Percentiles rank a stretch among this genome's conserved stretches.
Evolutionary conservation across 2,797 vertebrate genomes (phyloP).

Genomic region (Sebastes vulpes): DNA sequence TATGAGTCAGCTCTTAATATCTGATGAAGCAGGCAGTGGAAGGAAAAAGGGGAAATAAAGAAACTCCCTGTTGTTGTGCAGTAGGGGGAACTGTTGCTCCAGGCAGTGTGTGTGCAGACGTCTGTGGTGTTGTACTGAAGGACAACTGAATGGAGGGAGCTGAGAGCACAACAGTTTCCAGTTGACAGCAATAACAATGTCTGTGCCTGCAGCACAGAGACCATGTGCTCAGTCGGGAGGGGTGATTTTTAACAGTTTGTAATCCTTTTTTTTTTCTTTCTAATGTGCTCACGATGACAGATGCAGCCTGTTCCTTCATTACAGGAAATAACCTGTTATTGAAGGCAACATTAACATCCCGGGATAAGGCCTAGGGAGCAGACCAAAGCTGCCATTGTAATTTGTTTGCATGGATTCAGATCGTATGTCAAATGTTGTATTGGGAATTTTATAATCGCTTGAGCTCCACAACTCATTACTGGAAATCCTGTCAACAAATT

Average conservation of each 20-base stretch:
- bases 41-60: neutral
- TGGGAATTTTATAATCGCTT: constrained; percentile 57
- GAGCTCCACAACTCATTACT: constrained; percentile 59
- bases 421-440: constrained; percentile 48
- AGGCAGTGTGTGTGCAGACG: constrained; percentile 22
- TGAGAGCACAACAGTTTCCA: constrained; percentile 48
- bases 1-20: constrained; percentile 75
- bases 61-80: constrained; percentile 28
- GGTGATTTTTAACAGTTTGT: constrained; percentile 47
- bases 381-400: constrained; percentile 20
- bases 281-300: constrained; percentile 45
- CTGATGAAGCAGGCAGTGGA: constrained; percentile 12
- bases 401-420: constrained; percentile 49
- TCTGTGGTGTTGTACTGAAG: constrained; percentile 3
- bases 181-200: constrained; percentile 76
- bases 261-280: constrained; percentile 47
- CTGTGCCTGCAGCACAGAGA: constrained; percentile 57
- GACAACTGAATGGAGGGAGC: constrained; percentile 54
- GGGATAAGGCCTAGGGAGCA: neutral
- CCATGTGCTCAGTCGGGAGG: constrained; percentile 46
- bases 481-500: constrained; percentile 68
- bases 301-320: constrained; percentile 51
- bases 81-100: constrained; percentile 85
- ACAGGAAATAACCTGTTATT: constrained; percentile 51
- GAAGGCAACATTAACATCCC: constrained; percentile 27